Percentiles rank a stretch among this genome's conserved stretches.
Evolutionary conservation across 2,888 invertebrate species (phyloP).

Genomic region (Megastigmus dorsalis): DNA sequence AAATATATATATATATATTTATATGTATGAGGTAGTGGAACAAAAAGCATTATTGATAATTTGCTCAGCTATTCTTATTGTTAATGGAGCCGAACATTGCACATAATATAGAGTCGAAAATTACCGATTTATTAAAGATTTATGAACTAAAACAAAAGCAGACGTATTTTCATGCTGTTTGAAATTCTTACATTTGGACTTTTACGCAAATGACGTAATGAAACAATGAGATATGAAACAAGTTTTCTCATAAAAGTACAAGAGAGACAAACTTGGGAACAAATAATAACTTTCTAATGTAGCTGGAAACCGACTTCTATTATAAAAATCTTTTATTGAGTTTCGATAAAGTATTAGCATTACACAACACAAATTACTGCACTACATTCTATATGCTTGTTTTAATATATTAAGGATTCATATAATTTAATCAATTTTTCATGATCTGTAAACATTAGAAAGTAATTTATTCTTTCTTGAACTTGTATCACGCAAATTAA

Average conservation of each 20-base stretch:
- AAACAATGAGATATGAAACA: not conserved
- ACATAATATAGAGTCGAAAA: slow-evolving; percentile 25
- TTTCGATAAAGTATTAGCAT: too few species aligned
- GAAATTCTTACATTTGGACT: not conserved
- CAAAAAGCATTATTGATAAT: slow-evolving; percentile 11
- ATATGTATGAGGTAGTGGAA: slow-evolving; percentile 10
- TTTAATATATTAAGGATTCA: too few species aligned
- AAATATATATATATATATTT: not conserved
- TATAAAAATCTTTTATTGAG: too few species aligned
- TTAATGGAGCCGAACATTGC: slow-evolving; percentile 29
- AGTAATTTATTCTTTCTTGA: too few species aligned
- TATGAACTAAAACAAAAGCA: not conserved
- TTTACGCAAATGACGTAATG: slow-evolving; percentile 17
- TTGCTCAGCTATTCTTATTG: slow-evolving; percentile 32
- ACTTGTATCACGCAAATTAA: too few species aligned
- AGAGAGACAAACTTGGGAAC: slow-evolving; percentile 6
- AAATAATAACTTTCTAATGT: slow-evolving; percentile 19
- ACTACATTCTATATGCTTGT: too few species aligned
- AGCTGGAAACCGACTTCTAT: too few species aligned
- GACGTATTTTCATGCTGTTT: slow-evolving; percentile 4
- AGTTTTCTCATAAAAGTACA: not conserved
- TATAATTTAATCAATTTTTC: too few species aligned
- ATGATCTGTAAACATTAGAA: too few species aligned
- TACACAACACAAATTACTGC: too few species aligned
- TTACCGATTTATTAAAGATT: slow-evolving; percentile 15